Percentiles rank a stretch among this genome's conserved stretches.
Conservation (phyloP, 2,888 invertebrate species). For the Apamea sordens region DNA sequence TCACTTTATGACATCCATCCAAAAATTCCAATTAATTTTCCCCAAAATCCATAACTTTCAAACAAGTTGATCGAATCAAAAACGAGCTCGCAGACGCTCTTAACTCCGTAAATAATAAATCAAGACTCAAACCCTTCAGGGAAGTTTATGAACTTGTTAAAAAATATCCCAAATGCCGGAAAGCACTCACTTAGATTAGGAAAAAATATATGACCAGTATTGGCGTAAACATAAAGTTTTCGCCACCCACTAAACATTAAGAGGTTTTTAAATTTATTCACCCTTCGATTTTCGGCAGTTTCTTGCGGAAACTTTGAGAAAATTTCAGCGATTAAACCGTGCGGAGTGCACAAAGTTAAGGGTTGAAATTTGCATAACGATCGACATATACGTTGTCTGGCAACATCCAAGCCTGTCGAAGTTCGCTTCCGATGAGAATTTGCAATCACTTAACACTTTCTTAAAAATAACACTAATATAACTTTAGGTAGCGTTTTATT, state of each 20-base stretch:
- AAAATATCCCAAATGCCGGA: constrained; percentile 69
- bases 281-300: constrained; percentile 86
- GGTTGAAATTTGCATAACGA: constrained; percentile 88
- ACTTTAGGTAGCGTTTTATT: constrained; percentile 22
- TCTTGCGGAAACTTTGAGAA: constrained; percentile 82
- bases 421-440: constrained; percentile 46
- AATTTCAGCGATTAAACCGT: constrained; percentile 87
- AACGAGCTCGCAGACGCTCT: constrained; percentile 64
- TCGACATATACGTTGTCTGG: constrained; percentile 70
- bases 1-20: constrained; percentile 41
- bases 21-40: constrained; percentile 39
- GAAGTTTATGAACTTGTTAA: constrained; percentile 72
- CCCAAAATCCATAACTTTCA: constrained; percentile 46
- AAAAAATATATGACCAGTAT: constrained; percentile 73
- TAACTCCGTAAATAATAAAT: constrained; percentile 72
- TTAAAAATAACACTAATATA: constrained; percentile 27
- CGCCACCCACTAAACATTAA: constrained; percentile 85
- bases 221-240: constrained; percentile 84
- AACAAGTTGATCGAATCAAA: constrained; percentile 58
- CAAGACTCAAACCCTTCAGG: constrained; percentile 65
- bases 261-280: constrained; percentile 90
- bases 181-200: constrained; percentile 79
- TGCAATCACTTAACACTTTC: constrained; percentile 63
- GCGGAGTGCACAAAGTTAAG: constrained; percentile 85
- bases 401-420: constrained; percentile 53